Evolutionary conservation across 1,140 invertebrate genomes (phyloP).

Genomic region (Drosophila guanche): DNA sequence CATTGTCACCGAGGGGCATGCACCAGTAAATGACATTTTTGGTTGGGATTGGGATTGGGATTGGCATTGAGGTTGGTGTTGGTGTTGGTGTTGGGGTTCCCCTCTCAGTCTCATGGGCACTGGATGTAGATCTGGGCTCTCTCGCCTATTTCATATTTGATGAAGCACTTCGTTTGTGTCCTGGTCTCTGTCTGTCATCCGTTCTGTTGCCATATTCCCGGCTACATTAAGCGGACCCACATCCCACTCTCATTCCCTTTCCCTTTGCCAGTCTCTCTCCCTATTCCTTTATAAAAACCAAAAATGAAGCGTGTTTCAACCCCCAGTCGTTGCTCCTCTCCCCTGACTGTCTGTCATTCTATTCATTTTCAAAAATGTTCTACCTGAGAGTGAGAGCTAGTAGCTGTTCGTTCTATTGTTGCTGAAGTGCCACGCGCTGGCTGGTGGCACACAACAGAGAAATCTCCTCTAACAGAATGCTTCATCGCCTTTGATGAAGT

Average conservation of each 20-base stretch:
- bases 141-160: conserved; percentile 66
- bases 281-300: neutral
- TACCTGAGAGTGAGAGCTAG: conserved; percentile 40
- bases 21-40: conserved; percentile 35
- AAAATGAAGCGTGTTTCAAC: conserved; percentile 29
- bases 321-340: neutral
- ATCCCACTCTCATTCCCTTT: conserved; percentile 24
- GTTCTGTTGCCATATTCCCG: conserved; percentile 36
- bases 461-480: conserved; percentile 59
- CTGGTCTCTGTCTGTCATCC: conserved; percentile 39
- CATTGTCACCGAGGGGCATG: conserved; percentile 41
- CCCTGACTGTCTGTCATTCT: conserved; percentile 28
- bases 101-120: neutral
- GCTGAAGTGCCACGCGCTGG: conserved; percentile 68
- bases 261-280: neutral
- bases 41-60: conserved; percentile 6
- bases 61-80: no score
- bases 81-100: no score
- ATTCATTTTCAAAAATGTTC: conserved; percentile 52
- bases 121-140: conserved; percentile 2
- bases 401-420: conserved; percentile 32
- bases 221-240: conserved; percentile 44
- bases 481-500: conserved; percentile 74
- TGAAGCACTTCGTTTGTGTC: conserved; percentile 61
- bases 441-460: conserved; percentile 37